A percentile compares a stretch with the other conserved stretches of the same genome.
phyloP scores from a whole-genome alignment of 2,797 vertebrate species.

The Galaxias olidus region DNA sequence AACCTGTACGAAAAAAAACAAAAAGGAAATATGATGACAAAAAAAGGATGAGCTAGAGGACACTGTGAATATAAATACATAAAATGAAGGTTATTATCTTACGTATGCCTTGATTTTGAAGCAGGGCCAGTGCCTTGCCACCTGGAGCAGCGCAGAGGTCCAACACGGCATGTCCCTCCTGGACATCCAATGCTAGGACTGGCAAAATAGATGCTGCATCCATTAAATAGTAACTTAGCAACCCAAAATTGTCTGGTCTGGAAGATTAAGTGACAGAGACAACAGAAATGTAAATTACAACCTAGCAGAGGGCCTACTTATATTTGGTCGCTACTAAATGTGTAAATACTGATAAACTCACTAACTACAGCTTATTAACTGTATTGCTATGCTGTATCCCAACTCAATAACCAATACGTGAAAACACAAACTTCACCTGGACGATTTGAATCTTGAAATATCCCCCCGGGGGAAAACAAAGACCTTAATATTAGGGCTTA shows the following conservation, averaged over 20 bases:
- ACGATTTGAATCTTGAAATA: constrained; percentile 82
- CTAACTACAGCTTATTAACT: no score
- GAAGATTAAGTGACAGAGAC: neutral
- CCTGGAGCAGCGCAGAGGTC: constrained; percentile 95
- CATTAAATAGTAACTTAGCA: constrained; percentile 89
- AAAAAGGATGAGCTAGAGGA: neutral
- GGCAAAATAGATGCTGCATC: constrained; percentile 92
- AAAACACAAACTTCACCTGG: constrained; percentile 73
- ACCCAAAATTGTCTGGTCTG: constrained; percentile 76
- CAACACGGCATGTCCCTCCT: constrained; percentile 80
- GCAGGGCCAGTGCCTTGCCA: constrained; percentile 87
- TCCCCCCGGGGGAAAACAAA: constrained; percentile 87
- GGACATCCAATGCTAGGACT: constrained; percentile 83
- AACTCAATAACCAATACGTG: no score
- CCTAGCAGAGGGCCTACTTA: neutral
- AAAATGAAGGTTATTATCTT: constrained; percentile 46
- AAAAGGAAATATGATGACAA: neutral
- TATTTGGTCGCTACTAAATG: no score
- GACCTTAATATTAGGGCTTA: constrained; percentile 82
- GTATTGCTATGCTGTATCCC: no score
- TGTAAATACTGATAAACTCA: neutral
- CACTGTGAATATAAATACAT: neutral
- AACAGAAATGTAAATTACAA: neutral
- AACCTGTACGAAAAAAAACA: constrained; percentile 61
- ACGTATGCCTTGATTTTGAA: constrained; percentile 86